Conservation (phyloP, 2,113 vertebrate genomes). For the Erpornis zantholeuca region DNA sequence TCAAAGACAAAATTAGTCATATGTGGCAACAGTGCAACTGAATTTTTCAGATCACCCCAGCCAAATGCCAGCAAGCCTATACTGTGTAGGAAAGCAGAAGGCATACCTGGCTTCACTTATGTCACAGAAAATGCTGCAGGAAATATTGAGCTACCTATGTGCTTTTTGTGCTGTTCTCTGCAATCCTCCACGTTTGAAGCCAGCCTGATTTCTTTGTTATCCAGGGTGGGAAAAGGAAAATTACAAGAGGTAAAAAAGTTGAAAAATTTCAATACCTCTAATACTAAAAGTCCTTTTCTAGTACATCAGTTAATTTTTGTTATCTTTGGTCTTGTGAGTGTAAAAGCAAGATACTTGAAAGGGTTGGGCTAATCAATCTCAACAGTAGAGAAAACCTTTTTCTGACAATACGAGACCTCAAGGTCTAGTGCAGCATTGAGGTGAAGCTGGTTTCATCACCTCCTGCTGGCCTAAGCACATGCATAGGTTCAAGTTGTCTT, state of each 20-base stretch:
- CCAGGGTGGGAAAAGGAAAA: not conserved
- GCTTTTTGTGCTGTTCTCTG: not conserved
- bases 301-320: not conserved
- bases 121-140: not conserved
- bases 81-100: not conserved
- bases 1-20: not conserved
- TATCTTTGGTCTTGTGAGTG: not conserved
- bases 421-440: not conserved
- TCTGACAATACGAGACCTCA: not conserved
- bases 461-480: not conserved
- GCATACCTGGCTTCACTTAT: not conserved
- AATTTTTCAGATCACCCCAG: not conserved
- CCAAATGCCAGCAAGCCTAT: not conserved
- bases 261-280: not conserved
- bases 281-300: not conserved
- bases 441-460: not conserved
- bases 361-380: not conserved
- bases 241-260: not conserved
- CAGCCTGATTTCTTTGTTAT: not conserved
- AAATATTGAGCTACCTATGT: not conserved
- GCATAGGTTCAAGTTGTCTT: not conserved
- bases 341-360: not conserved
- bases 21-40: not conserved
- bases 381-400: not conserved
- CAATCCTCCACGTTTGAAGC: not conserved